Percentiles rank a stretch among this genome's conserved stretches.
phyloP scores from a whole-genome alignment of 2,113 vertebrate species.

The Corydoras sp. region DNA sequence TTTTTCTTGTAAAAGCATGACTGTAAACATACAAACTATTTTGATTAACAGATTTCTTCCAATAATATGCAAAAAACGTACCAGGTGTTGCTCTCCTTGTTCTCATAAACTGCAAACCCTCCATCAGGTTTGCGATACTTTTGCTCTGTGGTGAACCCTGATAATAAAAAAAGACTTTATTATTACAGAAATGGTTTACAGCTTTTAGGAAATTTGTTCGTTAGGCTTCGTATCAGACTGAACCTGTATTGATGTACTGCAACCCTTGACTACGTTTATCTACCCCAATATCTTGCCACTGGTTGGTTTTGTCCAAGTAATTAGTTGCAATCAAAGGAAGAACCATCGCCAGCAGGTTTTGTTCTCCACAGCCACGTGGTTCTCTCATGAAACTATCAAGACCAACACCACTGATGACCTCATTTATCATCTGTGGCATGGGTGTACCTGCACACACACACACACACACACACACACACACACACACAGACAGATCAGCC shows the following conservation, averaged over 20 bases:
- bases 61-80: slow-evolving; percentile 2
- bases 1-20: not conserved
- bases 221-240: not conserved
- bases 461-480: not conserved
- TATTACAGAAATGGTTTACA: not conserved
- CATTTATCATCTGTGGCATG: slow-evolving; percentile 44
- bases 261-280: slow-evolving; percentile 49
- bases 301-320: slow-evolving; percentile 63
- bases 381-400: slow-evolving; percentile 40
- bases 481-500: too few relatives aligned
- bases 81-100: slow-evolving; percentile 31
- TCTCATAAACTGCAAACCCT: slow-evolving; percentile 36
- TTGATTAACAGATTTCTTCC: too few relatives aligned
- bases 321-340: slow-evolving; percentile 56
- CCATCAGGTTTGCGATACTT: slow-evolving; percentile 34
- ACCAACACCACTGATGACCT: slow-evolving; percentile 48
- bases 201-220: too few relatives aligned
- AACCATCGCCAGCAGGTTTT: slow-evolving; percentile 56
- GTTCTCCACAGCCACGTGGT: slow-evolving; percentile 56
- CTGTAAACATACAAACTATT: not conserved
- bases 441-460: slow-evolving; percentile 3
- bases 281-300: slow-evolving; percentile 57
- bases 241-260: slow-evolving; percentile 52
- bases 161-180: not conserved
- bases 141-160: slow-evolving; percentile 42